These are phyloP conservation scores for Brachyhypopomus occidentalis DNA, from an alignment of 2,113 vertebrate species.

Conservation along the genomic window DNA sequence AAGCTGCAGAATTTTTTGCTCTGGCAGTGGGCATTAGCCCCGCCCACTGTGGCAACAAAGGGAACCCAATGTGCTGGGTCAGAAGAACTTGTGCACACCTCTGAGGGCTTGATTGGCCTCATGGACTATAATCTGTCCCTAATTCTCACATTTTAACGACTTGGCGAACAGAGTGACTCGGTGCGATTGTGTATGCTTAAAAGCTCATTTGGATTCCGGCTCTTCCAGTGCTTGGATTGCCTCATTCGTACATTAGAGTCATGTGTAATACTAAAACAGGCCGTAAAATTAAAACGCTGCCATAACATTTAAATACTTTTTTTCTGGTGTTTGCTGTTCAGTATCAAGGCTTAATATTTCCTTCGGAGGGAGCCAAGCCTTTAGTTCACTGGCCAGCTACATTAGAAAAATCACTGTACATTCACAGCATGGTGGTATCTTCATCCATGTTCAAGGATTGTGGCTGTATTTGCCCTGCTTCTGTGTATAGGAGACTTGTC, in stretches of 20 bases:
- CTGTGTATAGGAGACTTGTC: background rate
- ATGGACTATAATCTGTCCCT: slow-evolving; percentile 57
- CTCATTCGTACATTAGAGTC: slow-evolving; percentile 69
- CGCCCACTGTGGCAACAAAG: background rate
- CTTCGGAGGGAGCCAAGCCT: slow-evolving; percentile 61
- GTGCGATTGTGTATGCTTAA: slow-evolving; percentile 66
- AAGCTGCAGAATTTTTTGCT: slow-evolving; percentile 23
- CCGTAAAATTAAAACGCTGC: slow-evolving; percentile 68
- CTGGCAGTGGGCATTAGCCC: slow-evolving; percentile 10
- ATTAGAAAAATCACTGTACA: slow-evolving; percentile 58
- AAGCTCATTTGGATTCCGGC: slow-evolving; percentile 66
- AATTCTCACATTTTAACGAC: slow-evolving; percentile 64
- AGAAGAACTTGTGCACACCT: slow-evolving; percentile 54
- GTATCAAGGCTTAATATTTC: slow-evolving; percentile 66
- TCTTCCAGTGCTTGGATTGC: slow-evolving; percentile 59
- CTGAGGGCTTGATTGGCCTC: slow-evolving; percentile 54
- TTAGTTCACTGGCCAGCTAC: slow-evolving; percentile 56
- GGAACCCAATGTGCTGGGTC: slow-evolving; percentile 17
- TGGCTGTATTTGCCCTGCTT: slow-evolving; percentile 7
- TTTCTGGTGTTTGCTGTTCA: slow-evolving; percentile 61
- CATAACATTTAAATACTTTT: slow-evolving; percentile 68
- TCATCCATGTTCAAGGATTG: slow-evolving; percentile 13
- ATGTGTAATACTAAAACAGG: slow-evolving; percentile 70
- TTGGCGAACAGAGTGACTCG: slow-evolving; percentile 64
- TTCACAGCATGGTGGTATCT: slow-evolving; percentile 44